Percentiles rank a stretch among this genome's conserved stretches.
Evolutionary conservation across 2,888 invertebrate species (phyloP).

Genomic region (Yponomeuta cagnagella): DNA sequence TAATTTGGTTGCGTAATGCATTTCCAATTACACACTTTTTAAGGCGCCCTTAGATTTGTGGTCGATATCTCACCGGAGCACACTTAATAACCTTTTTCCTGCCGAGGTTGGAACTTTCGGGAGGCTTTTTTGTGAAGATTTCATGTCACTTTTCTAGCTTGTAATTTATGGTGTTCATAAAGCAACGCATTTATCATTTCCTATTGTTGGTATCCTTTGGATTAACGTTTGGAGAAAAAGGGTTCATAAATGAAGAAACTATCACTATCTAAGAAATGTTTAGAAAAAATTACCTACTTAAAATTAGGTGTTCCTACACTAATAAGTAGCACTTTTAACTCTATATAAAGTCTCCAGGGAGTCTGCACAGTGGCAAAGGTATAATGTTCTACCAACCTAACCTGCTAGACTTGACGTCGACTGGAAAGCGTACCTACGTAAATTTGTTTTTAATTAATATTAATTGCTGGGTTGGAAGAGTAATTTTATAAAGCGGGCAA

Average conservation of each 20-base stretch:
- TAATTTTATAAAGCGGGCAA: neutral
- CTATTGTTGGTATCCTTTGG: neutral
- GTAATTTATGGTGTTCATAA: conserved; percentile 8
- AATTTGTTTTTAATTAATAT: conserved; percentile 16
- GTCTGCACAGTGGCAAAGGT: neutral
- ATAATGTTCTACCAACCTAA: neutral
- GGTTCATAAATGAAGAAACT: neutral
- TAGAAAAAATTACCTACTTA: neutral
- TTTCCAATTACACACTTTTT: conserved; percentile 74
- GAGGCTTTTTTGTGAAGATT: neutral
- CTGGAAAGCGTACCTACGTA: conserved; percentile 5
- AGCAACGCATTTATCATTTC: neutral
- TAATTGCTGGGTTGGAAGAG: conserved; percentile 11
- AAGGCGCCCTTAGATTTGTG: conserved; percentile 62
- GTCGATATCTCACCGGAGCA: conserved; percentile 39
- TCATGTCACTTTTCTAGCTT: neutral
- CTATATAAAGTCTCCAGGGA: neutral
- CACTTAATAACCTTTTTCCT: conserved; percentile 36
- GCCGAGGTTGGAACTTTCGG: neutral
- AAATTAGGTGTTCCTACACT: neutral
- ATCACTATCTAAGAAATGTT: neutral
- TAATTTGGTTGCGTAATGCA: conserved; percentile 76
- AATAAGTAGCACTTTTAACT: neutral
- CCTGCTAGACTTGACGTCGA: conserved; percentile 1
- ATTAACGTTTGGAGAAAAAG: neutral